Conservation (phyloP, 2,888 invertebrate genomes). For the Leptinotarsa tumamoca region DNA sequence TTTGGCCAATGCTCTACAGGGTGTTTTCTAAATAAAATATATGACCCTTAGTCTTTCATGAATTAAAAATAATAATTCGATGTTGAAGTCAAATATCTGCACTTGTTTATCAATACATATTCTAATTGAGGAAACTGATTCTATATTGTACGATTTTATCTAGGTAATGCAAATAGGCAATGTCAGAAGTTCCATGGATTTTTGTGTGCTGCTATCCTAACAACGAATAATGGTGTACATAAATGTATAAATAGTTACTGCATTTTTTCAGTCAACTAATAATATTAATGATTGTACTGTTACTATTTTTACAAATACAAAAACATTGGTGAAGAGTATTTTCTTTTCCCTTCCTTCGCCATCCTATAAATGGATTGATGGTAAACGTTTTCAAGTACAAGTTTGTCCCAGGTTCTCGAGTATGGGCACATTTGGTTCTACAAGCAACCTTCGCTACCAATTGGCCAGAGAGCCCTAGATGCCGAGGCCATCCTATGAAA, state of each 20-base stretch:
- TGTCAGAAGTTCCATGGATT: conserved; percentile 54
- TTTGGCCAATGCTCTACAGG: conserved; percentile 1
- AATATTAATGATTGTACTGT: conserved; percentile 55
- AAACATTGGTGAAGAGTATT: conserved; percentile 16
- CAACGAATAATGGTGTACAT: conserved; percentile 61
- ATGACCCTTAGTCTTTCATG: neutral
- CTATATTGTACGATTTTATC: neutral
- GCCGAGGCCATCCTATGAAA: no score
- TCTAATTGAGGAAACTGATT: neutral
- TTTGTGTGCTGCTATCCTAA: conserved; percentile 57
- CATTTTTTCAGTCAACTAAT: conserved; percentile 56
- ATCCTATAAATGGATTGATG: neutral
- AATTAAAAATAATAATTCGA: neutral
- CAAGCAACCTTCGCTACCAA: no score
- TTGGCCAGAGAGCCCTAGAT: no score
- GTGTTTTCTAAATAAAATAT: conserved; percentile 12
- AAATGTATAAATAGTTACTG: conserved; percentile 59
- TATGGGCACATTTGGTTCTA: no score
- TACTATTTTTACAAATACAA: conserved; percentile 58
- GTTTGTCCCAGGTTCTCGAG: no score
- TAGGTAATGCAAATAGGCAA: conserved; percentile 11
- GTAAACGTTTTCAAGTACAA: neutral
- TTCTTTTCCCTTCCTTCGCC: neutral
- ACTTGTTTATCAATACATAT: conserved; percentile 7
- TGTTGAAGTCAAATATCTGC: neutral